Evolutionary conservation across 1,140 invertebrate genomes (phyloP).

Genomic region (Camponotus pennsylvanicus): DNA sequence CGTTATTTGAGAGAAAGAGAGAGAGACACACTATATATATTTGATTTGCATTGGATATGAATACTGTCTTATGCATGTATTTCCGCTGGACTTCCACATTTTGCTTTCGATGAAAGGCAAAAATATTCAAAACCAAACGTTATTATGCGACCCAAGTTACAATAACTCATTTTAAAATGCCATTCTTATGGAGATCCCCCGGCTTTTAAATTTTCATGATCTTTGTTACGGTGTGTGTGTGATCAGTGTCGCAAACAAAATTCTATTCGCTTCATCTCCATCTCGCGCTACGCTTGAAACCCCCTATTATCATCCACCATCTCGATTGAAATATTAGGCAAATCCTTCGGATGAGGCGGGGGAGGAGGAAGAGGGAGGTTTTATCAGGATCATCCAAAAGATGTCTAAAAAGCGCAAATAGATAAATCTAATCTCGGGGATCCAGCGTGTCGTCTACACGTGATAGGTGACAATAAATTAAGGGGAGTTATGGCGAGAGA

Average conservation of each 20-base stretch:
- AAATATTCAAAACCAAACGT: neutral
- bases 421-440: slow-evolving; percentile 65
- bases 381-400: slow-evolving; percentile 68
- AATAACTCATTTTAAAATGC: neutral
- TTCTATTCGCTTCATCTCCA: slow-evolving; percentile 68
- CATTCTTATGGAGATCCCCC: neutral
- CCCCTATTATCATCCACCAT: slow-evolving; percentile 67
- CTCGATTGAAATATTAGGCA: slow-evolving; percentile 70
- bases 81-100: neutral
- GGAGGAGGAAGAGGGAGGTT: neutral
- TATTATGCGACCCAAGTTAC: neutral
- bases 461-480: slow-evolving; percentile 63
- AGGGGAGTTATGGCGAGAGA: neutral
- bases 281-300: slow-evolving; percentile 31
- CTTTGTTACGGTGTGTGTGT: slow-evolving; percentile 36
- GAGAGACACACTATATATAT: neutral
- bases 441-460: neutral
- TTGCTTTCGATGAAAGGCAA: neutral
- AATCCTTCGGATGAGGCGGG: slow-evolving; percentile 57
- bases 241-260: slow-evolving; percentile 50
- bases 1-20: too few relatives aligned
- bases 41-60: neutral
- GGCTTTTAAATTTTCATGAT: slow-evolving; percentile 9
- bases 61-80: neutral
- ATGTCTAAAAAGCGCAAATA: slow-evolving; percentile 65